Evolutionary conservation across 1,140 invertebrate species (phyloP).

Genomic region (Drosophila azteca): DNA sequence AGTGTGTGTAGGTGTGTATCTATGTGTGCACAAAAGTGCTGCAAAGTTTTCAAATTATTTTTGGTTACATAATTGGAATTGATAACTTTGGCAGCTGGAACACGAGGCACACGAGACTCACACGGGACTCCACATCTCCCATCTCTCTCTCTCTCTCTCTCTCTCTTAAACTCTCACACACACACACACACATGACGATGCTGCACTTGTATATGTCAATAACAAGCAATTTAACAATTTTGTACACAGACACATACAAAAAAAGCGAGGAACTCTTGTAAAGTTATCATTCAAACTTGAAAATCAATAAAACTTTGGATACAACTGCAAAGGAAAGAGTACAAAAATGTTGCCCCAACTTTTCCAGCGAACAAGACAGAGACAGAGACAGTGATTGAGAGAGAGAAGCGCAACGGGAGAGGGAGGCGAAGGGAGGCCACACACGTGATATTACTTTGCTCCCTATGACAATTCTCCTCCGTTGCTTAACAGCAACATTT

Average conservation of each 20-base stretch:
- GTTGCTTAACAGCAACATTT: conserved; percentile 34
- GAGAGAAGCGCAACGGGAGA: background rate
- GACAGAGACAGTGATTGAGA: background rate
- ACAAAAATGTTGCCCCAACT: conserved; percentile 12
- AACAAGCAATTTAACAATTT: conserved; percentile 82
- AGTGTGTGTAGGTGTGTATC: conserved; percentile 6
- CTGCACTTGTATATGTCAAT: conserved; percentile 76
- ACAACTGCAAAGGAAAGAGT: conserved; percentile 44
- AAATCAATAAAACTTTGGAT: conserved; percentile 81
- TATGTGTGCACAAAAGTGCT: conserved; percentile 60
- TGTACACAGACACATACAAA: conserved; percentile 44
- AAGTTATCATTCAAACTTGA: conserved; percentile 82
- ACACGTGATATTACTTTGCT: conserved; percentile 38
- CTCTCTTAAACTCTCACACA: background rate
- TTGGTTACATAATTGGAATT: conserved; percentile 82
- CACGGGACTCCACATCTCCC: background rate
- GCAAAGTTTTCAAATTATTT: conserved; percentile 82
- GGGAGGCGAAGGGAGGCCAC: conserved; percentile 6
- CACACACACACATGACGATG: conserved; percentile 2
- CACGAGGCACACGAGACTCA: conserved; percentile 3
- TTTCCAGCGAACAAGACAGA: too few relatives aligned
- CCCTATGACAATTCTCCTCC: conserved; percentile 39
- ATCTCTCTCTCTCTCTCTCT: background rate
- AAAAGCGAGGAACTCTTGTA: conserved; percentile 71
- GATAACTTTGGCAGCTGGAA: conserved; percentile 69